A percentile compares a stretch with the other conserved stretches of the same genome.
Evolutionary conservation across 64 coral and sea anemone genomes (phyloP).

Genomic region (Cladopsammia gracilis): DNA sequence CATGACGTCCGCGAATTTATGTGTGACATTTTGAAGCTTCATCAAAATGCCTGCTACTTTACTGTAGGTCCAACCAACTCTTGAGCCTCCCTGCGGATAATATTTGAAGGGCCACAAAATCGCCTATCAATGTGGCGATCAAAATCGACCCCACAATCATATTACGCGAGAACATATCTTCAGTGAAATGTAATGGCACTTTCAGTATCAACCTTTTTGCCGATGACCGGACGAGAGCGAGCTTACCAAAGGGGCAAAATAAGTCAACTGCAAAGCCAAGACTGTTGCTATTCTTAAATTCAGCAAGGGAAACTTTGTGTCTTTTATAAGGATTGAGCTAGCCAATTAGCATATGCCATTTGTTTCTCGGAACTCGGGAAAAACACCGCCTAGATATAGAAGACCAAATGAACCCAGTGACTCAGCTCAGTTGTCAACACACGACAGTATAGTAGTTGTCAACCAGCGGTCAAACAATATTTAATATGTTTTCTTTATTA

Average conservation of each 20-base stretch:
- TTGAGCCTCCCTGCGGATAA: background rate
- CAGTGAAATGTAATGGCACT: too few species aligned
- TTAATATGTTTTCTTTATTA: too few species aligned
- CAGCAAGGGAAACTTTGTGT: too few species aligned
- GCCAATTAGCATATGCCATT: background rate
- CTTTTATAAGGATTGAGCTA: background rate
- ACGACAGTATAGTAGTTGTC: too few species aligned
- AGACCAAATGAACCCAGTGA: background rate
- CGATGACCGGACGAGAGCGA: too few species aligned
- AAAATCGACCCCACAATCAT: background rate
- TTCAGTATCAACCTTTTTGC: too few species aligned
- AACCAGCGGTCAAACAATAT: too few species aligned
- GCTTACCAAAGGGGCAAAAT: too few species aligned
- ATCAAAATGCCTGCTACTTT: background rate
- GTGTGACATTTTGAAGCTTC: background rate
- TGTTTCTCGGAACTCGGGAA: background rate
- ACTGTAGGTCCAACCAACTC: background rate
- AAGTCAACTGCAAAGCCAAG: too few species aligned
- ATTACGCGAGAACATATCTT: background rate
- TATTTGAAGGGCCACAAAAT: background rate
- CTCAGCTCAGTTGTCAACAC: too few species aligned
- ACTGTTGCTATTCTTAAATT: too few species aligned
- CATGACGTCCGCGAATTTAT: background rate
- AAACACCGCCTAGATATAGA: background rate
- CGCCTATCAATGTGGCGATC: background rate